These are phyloP conservation scores for Cromileptes altivelis DNA, from an alignment of 2,113 vertebrate genomes.

Conservation along the genomic window DNA sequence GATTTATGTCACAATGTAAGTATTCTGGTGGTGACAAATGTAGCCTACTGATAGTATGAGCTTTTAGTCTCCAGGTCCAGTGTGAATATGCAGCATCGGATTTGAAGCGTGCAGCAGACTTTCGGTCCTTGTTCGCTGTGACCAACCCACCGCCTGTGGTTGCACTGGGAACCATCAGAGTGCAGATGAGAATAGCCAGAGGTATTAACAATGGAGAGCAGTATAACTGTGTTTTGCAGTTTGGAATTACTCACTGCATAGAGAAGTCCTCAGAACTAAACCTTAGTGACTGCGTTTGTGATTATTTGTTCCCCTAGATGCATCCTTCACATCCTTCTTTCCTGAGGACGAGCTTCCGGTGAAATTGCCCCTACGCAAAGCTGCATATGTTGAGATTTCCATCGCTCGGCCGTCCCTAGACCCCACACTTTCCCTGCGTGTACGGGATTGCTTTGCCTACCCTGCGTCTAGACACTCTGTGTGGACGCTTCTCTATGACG, in stretches of 20 bases:
- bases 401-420: constrained; percentile 69
- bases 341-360: constrained; percentile 74
- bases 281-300: background rate
- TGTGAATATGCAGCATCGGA: constrained; percentile 65
- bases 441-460: constrained; percentile 81
- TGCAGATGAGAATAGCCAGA: constrained; percentile 81
- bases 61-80: constrained; percentile 69
- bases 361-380: constrained; percentile 58
- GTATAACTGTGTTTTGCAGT: background rate
- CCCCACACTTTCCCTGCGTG: constrained; percentile 67
- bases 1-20: background rate
- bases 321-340: constrained; percentile 76
- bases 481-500: constrained; percentile 81
- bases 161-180: constrained; percentile 64
- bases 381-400: constrained; percentile 76
- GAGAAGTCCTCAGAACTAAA: background rate
- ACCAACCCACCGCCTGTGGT: constrained; percentile 72
- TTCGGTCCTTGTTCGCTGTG: constrained; percentile 36
- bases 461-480: constrained; percentile 77
- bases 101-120: constrained; percentile 34
- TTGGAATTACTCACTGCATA: too few species aligned
- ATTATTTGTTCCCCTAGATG: constrained; percentile 58
- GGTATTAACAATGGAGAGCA: constrained; percentile 45
- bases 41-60: background rate
- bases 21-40: background rate